phyloP scores from a whole-genome alignment of 2,113 vertebrate genomes.

The Beaufortia kweichowensis region DNA sequence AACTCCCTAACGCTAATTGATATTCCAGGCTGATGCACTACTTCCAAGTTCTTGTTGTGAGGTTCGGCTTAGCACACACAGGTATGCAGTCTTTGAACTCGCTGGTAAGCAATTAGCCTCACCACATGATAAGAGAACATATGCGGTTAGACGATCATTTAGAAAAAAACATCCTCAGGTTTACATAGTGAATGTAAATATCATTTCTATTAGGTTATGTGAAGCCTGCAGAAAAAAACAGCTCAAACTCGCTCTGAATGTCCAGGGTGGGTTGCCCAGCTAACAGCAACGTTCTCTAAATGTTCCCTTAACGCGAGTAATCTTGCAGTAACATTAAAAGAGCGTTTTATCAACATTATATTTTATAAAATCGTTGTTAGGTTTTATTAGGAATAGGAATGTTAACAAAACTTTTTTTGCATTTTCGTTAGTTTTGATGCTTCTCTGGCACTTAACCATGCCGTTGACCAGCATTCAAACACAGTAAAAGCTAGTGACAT shows the following conservation, averaged over 20 bases:
- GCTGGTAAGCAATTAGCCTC: conserved; percentile 12
- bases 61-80: background rate
- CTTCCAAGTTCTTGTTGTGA: conserved; percentile 29
- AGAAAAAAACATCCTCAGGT: conserved; percentile 9
- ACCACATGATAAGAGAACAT: background rate
- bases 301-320: too few species aligned
- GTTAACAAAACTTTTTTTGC: too few species aligned
- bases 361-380: too few species aligned
- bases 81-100: conserved; percentile 19
- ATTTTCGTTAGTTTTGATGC: too few species aligned
- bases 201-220: background rate
- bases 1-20: conserved; percentile 51
- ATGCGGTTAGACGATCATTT: background rate
- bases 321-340: too few species aligned
- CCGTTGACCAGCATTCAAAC: background rate
- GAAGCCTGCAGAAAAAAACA: background rate
- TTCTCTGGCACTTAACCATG: too few species aligned
- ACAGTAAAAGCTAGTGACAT: background rate
- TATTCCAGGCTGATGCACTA: conserved; percentile 36
- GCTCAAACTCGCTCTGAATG: background rate
- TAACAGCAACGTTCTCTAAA: too few species aligned
- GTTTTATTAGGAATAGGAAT: too few species aligned
- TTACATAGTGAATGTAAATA: conserved; percentile 25
- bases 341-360: too few species aligned
- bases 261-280: too few species aligned